Conservation (phyloP, 2,113 vertebrate species). For the Cebidichthys violaceus region DNA sequence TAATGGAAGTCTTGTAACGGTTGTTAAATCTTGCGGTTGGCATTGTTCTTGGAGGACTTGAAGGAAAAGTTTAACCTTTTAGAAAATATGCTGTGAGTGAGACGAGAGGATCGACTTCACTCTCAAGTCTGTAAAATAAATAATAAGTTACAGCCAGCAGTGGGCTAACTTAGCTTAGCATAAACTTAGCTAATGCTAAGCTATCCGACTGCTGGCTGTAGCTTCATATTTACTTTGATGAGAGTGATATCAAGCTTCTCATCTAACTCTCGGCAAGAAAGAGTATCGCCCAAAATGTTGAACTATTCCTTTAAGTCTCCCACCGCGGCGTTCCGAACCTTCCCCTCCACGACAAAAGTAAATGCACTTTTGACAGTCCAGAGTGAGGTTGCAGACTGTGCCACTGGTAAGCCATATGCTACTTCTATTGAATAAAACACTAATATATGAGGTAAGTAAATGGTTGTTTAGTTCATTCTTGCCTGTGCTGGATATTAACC, state of each 20-base stretch:
- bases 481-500: constrained; percentile 60
- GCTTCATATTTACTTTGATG: not conserved
- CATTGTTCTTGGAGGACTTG: not conserved
- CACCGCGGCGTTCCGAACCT: not conserved
- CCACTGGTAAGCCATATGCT: constrained; percentile 66
- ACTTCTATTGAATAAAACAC: constrained; percentile 42
- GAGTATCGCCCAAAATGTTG: not conserved
- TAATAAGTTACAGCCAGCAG: not conserved
- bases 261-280: not conserved
- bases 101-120: not conserved
- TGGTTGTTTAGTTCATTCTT: constrained; percentile 45
- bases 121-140: not conserved
- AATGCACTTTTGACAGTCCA: constrained; percentile 51
- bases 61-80: constrained; percentile 1
- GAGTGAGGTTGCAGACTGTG: constrained; percentile 64
- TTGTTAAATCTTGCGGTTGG: not conserved
- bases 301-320: not conserved
- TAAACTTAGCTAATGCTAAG: constrained; percentile 14
- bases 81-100: not conserved
- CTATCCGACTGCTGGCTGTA: not conserved
- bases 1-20: not conserved
- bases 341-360: constrained; percentile 12
- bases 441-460: constrained; percentile 45
- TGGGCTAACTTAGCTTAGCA: not conserved
- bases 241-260: not conserved